Evolutionary conservation across 2,113 vertebrate genomes (phyloP).

Genomic region (Phyllostomus discolor): DNA sequence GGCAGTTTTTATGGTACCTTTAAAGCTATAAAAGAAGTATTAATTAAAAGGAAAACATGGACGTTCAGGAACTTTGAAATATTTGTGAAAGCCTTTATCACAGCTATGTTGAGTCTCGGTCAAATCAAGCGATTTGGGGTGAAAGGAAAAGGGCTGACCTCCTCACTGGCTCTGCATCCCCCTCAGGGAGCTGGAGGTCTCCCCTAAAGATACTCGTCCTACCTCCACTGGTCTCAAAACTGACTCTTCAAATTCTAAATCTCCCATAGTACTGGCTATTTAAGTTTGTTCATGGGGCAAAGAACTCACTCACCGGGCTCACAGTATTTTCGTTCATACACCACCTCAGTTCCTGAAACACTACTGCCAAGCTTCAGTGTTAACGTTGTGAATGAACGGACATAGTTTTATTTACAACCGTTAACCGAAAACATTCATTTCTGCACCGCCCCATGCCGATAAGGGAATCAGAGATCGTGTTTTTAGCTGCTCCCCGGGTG

Average conservation of each 20-base stretch:
- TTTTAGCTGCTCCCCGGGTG: slow-evolving; percentile 21
- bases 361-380: not conserved
- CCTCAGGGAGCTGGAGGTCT: not conserved
- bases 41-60: not conserved
- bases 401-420: not conserved
- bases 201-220: not conserved
- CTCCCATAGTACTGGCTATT: not conserved
- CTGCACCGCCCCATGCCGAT: not conserved
- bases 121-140: not conserved
- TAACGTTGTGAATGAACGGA: not conserved
- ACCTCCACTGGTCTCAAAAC: not conserved
- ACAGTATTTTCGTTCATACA: not conserved
- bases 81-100: not conserved
- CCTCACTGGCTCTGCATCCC: not conserved
- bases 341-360: not conserved
- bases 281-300: not conserved
- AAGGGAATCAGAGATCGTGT: not conserved
- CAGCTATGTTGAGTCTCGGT: not conserved
- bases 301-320: not conserved
- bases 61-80: not conserved
- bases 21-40: not conserved
- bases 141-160: not conserved
- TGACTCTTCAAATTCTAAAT: not conserved
- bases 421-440: slow-evolving; percentile 28
- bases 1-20: not conserved